Evolutionary conservation across 2,113 vertebrate genomes (phyloP).

Genomic region (cattle (Bos taurus)): DNA sequence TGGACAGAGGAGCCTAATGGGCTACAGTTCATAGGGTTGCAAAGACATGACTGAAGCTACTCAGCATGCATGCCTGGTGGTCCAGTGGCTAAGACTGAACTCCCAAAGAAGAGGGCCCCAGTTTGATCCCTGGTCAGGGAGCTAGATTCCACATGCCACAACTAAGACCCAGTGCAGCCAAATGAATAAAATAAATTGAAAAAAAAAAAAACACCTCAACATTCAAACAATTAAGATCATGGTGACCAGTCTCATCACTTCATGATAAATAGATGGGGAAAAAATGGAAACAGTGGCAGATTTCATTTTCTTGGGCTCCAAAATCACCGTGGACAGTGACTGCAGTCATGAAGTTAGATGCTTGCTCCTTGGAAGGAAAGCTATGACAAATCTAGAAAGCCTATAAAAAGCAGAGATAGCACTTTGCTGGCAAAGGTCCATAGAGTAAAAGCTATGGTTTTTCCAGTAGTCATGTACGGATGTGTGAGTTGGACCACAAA

Average conservation of each 20-base stretch:
- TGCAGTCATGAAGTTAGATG: not conserved
- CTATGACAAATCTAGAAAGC: not conserved
- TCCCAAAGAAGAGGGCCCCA: not conserved
- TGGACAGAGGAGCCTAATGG: not conserved
- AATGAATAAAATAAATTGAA: not conserved
- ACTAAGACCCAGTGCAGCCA: not conserved
- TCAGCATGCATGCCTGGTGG: not conserved
- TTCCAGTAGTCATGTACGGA: not conserved
- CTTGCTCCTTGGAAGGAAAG: not conserved
- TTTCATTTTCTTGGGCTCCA: not conserved
- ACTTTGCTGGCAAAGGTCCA: not conserved
- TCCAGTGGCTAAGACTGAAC: not conserved
- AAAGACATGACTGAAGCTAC: not conserved
- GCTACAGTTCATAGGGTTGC: not conserved
- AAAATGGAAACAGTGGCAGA: not conserved
- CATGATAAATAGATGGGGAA: not conserved
- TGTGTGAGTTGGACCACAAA: not conserved
- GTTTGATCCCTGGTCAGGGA: not conserved
- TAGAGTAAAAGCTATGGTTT: not conserved
- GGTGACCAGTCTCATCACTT: not conserved
- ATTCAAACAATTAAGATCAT: not conserved
- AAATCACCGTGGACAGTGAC: not conserved
- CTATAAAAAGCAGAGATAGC: not conserved
- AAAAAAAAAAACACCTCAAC: rapidly evolving
- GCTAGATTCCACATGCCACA: not conserved